Evolutionary conservation across 64 coral and sea anemone species (phyloP).

Genomic region (Actinia equina): DNA sequence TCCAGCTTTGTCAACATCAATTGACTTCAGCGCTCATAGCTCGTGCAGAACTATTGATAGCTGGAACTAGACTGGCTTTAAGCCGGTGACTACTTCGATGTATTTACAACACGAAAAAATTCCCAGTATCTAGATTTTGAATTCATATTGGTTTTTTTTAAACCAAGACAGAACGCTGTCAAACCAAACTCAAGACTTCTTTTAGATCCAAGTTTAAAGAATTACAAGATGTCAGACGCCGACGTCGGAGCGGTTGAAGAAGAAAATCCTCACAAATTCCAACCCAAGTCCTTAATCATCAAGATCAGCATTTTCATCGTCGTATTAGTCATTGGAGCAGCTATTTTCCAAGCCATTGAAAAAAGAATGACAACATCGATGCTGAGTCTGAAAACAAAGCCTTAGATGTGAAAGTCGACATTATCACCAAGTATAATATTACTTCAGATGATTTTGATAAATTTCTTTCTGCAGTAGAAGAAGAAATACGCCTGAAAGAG

Average conservation of each 20-base stretch:
- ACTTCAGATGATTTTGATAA: constrained; percentile 28
- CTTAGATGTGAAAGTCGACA: constrained; percentile 20
- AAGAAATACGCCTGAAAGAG: neutral
- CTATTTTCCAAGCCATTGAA: constrained; percentile 73
- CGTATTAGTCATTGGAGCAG: constrained; percentile 74
- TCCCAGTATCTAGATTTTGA: too few species aligned
- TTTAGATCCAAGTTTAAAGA: neutral
- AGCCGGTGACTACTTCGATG: neutral
- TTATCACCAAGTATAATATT: constrained; percentile 70
- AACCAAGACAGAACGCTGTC: too few species aligned
- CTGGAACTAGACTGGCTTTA: neutral
- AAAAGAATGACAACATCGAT: neutral
- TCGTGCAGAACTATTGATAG: neutral
- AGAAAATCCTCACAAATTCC: constrained; percentile 50
- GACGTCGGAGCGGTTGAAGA: constrained; percentile 13
- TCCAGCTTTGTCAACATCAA: neutral
- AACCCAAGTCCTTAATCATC: constrained; percentile 66
- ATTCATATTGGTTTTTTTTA: too few species aligned
- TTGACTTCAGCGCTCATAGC: too few species aligned
- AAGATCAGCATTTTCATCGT: constrained; percentile 52
- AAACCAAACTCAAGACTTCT: too few species aligned
- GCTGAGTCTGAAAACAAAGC: constrained; percentile 15
- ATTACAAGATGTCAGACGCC: neutral
- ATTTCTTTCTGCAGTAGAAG: constrained; percentile 33
- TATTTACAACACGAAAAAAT: too few species aligned